Conservation (phyloP, 1,140 invertebrate species). For the Drosophila orosa region DNA sequence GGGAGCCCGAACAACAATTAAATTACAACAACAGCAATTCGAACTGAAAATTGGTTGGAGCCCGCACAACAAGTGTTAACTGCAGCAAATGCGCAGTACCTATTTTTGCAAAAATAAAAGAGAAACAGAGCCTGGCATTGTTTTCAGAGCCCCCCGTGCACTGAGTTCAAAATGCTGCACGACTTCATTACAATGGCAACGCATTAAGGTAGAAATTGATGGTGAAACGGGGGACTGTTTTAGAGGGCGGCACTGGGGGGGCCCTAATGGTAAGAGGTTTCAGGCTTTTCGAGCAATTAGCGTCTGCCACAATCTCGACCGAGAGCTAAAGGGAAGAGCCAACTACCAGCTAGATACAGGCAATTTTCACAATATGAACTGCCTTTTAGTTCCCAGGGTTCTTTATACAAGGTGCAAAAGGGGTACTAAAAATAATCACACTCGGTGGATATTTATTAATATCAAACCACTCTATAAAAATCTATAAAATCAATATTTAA, state of each 20-base stretch:
- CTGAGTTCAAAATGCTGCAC: constrained; percentile 47
- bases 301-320: constrained; percentile 75
- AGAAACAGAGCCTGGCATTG: constrained; percentile 50
- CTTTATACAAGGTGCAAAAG: neutral
- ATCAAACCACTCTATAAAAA: neutral
- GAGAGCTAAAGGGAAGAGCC: constrained; percentile 63
- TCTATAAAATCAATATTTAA: neutral
- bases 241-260: neutral
- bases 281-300: constrained; percentile 74
- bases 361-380: constrained; percentile 61
- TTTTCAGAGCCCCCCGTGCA: constrained; percentile 51
- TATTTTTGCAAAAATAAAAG: constrained; percentile 37
- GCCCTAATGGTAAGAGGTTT: constrained; percentile 36
- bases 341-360: constrained; percentile 55
- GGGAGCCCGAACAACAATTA: constrained; percentile 54
- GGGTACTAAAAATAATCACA: neutral
- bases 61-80: constrained; percentile 63
- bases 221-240: constrained; percentile 4
- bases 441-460: too few species aligned
- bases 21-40: constrained; percentile 41
- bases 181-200: constrained; percentile 58
- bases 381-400: constrained; percentile 6
- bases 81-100: constrained; percentile 72
- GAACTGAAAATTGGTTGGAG: constrained; percentile 15
- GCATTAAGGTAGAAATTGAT: constrained; percentile 54